These are phyloP conservation scores for Lasioglossum figueresi DNA, from an alignment of 2,888 invertebrate genomes.

Conservation along the genomic window DNA sequence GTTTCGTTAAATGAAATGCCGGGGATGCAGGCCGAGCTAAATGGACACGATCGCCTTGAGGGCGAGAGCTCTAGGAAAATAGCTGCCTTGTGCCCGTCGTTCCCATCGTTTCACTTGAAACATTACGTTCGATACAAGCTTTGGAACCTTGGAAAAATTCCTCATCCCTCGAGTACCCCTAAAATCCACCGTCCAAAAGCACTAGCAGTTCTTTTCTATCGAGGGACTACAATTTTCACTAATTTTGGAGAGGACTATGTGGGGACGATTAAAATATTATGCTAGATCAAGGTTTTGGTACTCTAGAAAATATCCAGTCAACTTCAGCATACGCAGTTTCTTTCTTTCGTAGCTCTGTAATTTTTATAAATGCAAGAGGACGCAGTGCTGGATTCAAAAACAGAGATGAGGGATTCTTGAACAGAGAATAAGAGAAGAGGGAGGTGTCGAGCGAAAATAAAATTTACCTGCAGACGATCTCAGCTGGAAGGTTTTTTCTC, in stretches of 20 bases:
- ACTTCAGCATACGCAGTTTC: no score
- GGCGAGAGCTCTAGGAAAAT: background rate
- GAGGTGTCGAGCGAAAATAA: background rate
- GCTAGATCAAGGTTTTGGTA: no score
- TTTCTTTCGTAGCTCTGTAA: background rate
- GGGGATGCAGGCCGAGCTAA: background rate
- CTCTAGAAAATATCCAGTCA: no score
- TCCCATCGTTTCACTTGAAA: background rate
- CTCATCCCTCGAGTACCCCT: background rate
- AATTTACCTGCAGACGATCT: background rate
- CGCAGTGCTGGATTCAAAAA: background rate
- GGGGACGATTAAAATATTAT: no score
- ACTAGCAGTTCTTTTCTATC: background rate
- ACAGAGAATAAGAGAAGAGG: background rate
- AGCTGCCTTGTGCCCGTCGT: background rate
- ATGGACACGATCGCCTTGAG: background rate
- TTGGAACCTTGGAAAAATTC: background rate
- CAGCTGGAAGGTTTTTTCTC: background rate
- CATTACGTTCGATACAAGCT: background rate
- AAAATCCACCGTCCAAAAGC: background rate
- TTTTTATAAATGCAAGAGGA: background rate
- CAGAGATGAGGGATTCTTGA: no score
- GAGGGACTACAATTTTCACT: no score
- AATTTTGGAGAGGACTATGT: background rate
- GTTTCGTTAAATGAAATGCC: conserved; percentile 17